Evolutionary conservation across 2,888 invertebrate genomes (phyloP).

Genomic region (Drosophila meridiana): DNA sequence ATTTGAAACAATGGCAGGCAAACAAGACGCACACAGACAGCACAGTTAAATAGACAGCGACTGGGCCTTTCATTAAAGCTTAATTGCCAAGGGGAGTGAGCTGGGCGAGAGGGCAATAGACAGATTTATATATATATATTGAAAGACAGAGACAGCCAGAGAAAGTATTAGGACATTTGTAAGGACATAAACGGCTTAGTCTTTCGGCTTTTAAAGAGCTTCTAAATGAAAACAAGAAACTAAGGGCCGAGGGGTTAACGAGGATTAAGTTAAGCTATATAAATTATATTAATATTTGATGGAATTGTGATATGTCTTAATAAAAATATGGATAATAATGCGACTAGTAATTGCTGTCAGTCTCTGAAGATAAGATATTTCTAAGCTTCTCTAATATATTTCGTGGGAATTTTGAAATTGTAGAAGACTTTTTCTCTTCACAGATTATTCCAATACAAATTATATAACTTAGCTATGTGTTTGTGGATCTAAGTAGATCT

Average conservation of each 20-base stretch:
- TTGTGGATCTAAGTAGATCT: neutral
- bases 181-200: slow-evolving; percentile 25
- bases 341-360: neutral
- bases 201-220: slow-evolving; percentile 10
- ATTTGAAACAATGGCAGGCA: slow-evolving; percentile 40
- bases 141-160: neutral
- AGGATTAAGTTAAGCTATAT: neutral
- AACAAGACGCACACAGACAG: slow-evolving; percentile 23
- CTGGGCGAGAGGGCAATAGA: neutral
- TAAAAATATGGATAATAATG: neutral
- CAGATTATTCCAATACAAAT: neutral
- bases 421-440: no score
- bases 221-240: slow-evolving; percentile 26
- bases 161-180: slow-evolving; percentile 31
- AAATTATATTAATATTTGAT: neutral
- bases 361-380: neutral
- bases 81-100: slow-evolving; percentile 24
- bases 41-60: slow-evolving; percentile 29
- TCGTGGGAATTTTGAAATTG: no score
- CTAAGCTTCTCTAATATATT: neutral
- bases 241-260: neutral
- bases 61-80: slow-evolving; percentile 50
- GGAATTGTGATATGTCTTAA: neutral
- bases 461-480: neutral
- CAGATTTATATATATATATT: neutral